These are phyloP conservation scores for Atta texana DNA, from an alignment of 1,140 invertebrate genomes.

Conservation along the genomic window DNA sequence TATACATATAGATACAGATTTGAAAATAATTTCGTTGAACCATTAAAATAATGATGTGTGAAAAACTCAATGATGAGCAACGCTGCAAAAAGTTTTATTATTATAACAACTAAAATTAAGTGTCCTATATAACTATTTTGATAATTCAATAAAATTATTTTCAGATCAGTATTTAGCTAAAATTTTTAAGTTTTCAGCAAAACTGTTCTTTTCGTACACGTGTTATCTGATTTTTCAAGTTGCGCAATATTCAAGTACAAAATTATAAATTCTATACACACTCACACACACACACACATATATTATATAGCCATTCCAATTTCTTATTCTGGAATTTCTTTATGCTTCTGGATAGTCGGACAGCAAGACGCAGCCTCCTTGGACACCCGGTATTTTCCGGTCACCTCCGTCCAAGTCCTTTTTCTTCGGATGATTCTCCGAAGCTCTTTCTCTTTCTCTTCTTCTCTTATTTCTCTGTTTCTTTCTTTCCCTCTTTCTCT, in stretches of 20 bases:
- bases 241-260: not conserved
- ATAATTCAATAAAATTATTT: too few relatives aligned
- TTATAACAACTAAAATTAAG: too few relatives aligned
- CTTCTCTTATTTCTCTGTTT: constrained; percentile 2
- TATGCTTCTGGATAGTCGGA: not conserved
- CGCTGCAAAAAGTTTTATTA: too few relatives aligned
- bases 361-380: not conserved
- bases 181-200: too few relatives aligned
- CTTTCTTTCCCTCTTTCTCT: constrained; percentile 11
- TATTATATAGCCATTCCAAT: not conserved
- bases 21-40: too few relatives aligned
- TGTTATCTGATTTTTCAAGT: not conserved
- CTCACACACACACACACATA: too few relatives aligned
- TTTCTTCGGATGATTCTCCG: constrained; percentile 70
- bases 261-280: not conserved
- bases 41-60: too few relatives aligned
- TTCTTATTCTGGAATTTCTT: not conserved
- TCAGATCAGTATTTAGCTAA: too few relatives aligned
- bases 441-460: constrained; percentile 54
- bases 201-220: not conserved
- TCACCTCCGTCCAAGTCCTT: constrained; percentile 50
- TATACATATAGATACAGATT: too few relatives aligned
- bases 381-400: constrained; percentile 43
- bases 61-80: too few relatives aligned
- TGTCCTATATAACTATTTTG: too few relatives aligned